Conservation (phyloP, 2,113 vertebrate genomes). For the Etheostoma cragini region DNA sequence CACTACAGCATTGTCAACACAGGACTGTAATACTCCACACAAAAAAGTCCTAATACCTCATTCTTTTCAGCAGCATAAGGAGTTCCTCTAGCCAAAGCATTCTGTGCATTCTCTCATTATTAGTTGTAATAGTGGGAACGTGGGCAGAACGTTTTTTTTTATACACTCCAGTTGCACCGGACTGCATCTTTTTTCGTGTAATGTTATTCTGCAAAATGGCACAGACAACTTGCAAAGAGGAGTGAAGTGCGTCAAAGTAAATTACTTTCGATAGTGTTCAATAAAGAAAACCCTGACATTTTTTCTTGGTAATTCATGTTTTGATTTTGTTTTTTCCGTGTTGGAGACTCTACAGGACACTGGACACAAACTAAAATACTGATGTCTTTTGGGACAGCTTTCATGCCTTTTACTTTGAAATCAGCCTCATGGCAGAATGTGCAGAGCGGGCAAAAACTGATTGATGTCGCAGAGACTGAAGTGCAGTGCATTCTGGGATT, state of each 20-base stretch:
- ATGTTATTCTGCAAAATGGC: conserved; percentile 10
- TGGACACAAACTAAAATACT: conserved; percentile 10
- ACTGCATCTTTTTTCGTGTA: conserved; percentile 5
- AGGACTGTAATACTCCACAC: neutral
- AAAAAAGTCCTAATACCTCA: neutral
- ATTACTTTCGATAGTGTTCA: conserved; percentile 2
- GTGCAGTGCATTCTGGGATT: conserved; percentile 77
- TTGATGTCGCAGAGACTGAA: conserved; percentile 67
- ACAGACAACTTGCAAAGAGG: conserved; percentile 7
- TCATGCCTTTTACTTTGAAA: conserved; percentile 43
- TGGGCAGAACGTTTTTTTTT: conserved; percentile 9
- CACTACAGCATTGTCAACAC: neutral
- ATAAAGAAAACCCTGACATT: neutral
- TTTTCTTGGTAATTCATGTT: conserved; percentile 4
- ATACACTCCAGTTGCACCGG: conserved; percentile 6
- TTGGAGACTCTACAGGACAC: conserved; percentile 26
- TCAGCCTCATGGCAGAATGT: conserved; percentile 70
- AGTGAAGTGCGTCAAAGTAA: conserved; percentile 20
- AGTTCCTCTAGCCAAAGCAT: neutral
- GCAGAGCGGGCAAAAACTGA: conserved; percentile 60
- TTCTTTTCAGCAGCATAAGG: conserved; percentile 23
- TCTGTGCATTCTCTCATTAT: conserved; percentile 4
- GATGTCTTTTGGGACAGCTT: conserved; percentile 37
- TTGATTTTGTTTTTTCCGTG: neutral
- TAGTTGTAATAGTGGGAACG: neutral